Base-by-base conservation (phyloP, 2,797 vertebrate species). In the Galaxias olidus region DNA sequence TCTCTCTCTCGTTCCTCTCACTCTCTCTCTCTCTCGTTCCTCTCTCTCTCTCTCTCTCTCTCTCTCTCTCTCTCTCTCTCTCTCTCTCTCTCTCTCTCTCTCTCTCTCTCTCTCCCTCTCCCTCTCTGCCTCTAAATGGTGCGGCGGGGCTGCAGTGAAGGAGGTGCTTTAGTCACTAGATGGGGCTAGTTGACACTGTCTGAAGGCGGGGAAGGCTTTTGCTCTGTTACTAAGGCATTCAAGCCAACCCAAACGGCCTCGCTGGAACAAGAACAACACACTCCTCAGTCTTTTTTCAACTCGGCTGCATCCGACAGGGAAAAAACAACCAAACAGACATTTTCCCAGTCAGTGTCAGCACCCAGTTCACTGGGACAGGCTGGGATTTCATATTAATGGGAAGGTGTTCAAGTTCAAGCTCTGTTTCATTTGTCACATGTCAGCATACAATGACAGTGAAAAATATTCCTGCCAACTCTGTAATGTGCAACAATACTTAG, bases 131-230 rank as follows among this genome's bases (percentile, higher is more conserved):
- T 52, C 50, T 50, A 7, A 30, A 6, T 40, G 19, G 20, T 20
- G 7, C 52, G 15, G 17, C 19, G 12, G 17, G 4, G 51, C 19
- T 53, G 6, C 56, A 46, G 45, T 20, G 14, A 45, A 57, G 51
- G 46, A 9, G 10, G 46, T 42, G 17, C 9, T 3, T 15, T 54
- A 13, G 46, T 45, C 62, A 45, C 48, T 44, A 43, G 65, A 46
- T 5, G 42, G 42, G 20, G 57, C 18, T 59, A 43, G 50, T 59
- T 49, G 52, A 14, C 65, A 15, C 65, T n/a, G 14, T 13, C 11
- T 8, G 47, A 3, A 1, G 4, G 13, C 11, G n/a, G 15, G 8
- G 30, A 47, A 10, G 46, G 10, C 9, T n/a, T 14, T 14, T 49
- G 1, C n/a, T 44, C 58, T 19, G 14, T 47, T 7, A 9, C 11